Base-by-base conservation (phyloP, 2,888 invertebrate species). In the Taphrorychus bicolor region DNA sequence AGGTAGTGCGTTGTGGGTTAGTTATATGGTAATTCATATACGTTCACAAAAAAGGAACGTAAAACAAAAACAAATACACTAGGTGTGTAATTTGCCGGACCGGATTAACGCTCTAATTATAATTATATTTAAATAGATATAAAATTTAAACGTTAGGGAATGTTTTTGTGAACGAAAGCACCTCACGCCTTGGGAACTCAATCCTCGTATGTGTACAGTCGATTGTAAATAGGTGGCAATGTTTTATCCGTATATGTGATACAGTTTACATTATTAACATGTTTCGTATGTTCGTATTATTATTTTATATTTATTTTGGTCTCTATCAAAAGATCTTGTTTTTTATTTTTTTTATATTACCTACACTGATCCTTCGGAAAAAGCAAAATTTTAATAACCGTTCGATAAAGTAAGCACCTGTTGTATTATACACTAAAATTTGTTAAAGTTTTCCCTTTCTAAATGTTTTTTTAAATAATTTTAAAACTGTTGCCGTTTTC, bases 241-340 rank as follows among this genome's bases (percentile, higher is more conserved):
- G 57, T 68, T 69, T 69, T 64, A 64, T 41, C 63, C 41, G 65
- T 65, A 61, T 61, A 69, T 69, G 69, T 69, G 69, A 69, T 69
- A 69, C 75, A 74, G 75, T 76, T 76, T 76, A 76, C 76, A 77
- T 74, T 77, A 76, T 77, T 76, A 75, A 76, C 17, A 54, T 54
- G 5, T 54, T 54, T n/a, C 9, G n/a, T n/a, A n/a, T n/a, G n/a
- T n/a, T n/a, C n/a, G n/a, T 54, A 54, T 54, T 77, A 76, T 75
- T 75, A 75, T 64, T 69, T 66, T 48, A 67, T 70, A 70, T 71
- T 74, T 72, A 70, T 73, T 70, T 71, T 72, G 71, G 69, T 73
- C 72, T 68, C 61, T 64, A 19, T 58, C 45, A 59, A 54, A 53
- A 56, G 14, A 42, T 16, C 21, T 32, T 14, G 9, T 59, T 65